Conservation (phyloP, 2,797 vertebrate genomes). For the Oceanodroma leucorhoa region DNA sequence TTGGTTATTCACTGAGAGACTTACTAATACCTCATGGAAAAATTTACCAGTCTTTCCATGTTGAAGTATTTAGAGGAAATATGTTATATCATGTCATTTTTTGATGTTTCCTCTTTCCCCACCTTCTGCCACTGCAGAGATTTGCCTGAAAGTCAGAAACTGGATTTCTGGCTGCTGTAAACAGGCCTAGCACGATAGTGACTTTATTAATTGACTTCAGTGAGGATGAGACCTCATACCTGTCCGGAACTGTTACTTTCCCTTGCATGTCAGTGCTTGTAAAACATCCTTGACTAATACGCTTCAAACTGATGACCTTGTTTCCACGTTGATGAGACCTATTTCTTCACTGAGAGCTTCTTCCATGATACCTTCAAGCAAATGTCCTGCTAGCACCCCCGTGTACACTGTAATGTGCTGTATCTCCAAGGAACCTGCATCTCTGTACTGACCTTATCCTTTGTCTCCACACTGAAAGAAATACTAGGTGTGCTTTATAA, state of each 20-base stretch:
- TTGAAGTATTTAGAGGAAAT: background rate
- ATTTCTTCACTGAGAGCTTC: background rate
- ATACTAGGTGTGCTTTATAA: background rate
- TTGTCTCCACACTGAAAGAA: background rate
- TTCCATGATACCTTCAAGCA: background rate
- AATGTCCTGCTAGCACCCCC: background rate
- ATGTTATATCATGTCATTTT: background rate
- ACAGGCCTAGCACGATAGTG: background rate
- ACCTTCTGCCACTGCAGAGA: background rate
- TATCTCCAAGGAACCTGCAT: background rate
- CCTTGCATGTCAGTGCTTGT: background rate
- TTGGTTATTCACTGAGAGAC: background rate
- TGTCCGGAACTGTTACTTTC: background rate
- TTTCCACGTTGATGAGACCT: background rate
- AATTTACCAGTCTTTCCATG: background rate
- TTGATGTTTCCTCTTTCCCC: background rate
- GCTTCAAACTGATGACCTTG: background rate
- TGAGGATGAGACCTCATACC: background rate
- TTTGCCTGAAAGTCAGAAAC: background rate
- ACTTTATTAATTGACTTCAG: background rate
- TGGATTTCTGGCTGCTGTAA: background rate
- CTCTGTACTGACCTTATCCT: background rate
- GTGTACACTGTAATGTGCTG: fast-evolving
- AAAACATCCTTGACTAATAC: background rate
- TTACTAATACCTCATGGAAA: background rate